Conservation (phyloP, 2,797 vertebrate genomes). For the Phoebastria nigripes region DNA sequence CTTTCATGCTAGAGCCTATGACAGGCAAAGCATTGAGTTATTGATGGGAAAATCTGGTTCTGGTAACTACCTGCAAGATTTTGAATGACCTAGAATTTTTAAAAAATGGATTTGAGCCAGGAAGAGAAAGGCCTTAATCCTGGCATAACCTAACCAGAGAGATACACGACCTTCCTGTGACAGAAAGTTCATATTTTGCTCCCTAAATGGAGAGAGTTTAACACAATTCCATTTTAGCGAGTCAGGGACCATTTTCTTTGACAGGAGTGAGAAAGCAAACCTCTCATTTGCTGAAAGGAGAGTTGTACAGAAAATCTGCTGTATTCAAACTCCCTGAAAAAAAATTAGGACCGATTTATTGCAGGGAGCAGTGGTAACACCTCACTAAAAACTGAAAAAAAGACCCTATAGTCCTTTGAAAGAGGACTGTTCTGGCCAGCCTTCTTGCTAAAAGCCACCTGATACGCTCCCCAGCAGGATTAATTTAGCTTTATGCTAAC, state of each 20-base stretch:
- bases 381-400: not conserved
- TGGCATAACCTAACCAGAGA: not conserved
- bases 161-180: not conserved
- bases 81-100: not conserved
- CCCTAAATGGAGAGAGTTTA: not conserved
- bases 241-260: not conserved
- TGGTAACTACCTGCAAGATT: not conserved
- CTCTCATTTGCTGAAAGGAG: not conserved
- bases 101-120: not conserved
- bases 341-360: not conserved
- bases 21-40: not conserved
- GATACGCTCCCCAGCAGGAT: not conserved
- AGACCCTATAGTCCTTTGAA: not conserved
- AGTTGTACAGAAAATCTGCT: not conserved
- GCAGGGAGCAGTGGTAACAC: not conserved
- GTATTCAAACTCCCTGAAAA: not conserved
- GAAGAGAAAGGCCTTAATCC: not conserved
- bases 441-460: not conserved
- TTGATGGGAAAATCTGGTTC: not conserved
- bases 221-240: not conserved
- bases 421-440: not conserved
- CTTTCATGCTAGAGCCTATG: not conserved
- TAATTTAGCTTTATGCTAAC: not conserved
- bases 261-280: not conserved
- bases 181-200: not conserved